These are phyloP conservation scores for Spheniscus humboldti DNA, from an alignment of 2,797 vertebrate species.

Conservation along the genomic window DNA sequence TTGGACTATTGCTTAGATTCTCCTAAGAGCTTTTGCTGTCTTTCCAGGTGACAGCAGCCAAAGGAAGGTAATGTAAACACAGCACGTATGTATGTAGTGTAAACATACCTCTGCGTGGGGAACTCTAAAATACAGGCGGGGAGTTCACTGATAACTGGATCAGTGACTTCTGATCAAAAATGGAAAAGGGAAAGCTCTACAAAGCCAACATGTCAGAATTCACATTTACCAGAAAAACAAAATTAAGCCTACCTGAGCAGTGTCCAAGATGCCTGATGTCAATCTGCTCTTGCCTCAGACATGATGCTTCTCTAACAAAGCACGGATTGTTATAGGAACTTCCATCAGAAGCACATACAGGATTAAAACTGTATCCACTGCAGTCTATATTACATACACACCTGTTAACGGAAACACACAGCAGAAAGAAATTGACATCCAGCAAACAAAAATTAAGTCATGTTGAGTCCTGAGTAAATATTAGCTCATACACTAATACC, in stretches of 20 bases:
- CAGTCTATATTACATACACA: conserved; percentile 98
- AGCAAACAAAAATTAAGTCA: background rate
- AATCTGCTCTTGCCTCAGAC: conserved; percentile 94
- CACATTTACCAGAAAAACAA: background rate
- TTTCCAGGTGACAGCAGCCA: background rate
- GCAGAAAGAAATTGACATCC: background rate
- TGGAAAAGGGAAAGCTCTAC: background rate
- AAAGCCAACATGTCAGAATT: background rate
- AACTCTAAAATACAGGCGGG: background rate
- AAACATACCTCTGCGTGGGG: background rate
- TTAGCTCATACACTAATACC: background rate
- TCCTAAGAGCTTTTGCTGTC: background rate
- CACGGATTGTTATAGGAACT: conserved; percentile 95
- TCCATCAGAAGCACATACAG: conserved; percentile 92
- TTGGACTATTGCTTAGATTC: background rate
- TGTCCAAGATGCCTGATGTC: conserved; percentile 92
- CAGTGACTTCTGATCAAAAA: background rate
- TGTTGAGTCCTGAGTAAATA: background rate
- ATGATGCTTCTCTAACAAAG: conserved; percentile 92
- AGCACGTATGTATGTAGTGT: accelerated
- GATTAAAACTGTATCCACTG: conserved; percentile 94
- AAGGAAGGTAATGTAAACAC: background rate
- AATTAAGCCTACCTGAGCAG: conserved; percentile 80
- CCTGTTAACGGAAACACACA: conserved; percentile 72
- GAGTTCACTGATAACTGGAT: background rate